These are phyloP conservation scores for Tauraco erythrolophus DNA, from an alignment of 2,113 vertebrate species.

Conservation along the genomic window DNA sequence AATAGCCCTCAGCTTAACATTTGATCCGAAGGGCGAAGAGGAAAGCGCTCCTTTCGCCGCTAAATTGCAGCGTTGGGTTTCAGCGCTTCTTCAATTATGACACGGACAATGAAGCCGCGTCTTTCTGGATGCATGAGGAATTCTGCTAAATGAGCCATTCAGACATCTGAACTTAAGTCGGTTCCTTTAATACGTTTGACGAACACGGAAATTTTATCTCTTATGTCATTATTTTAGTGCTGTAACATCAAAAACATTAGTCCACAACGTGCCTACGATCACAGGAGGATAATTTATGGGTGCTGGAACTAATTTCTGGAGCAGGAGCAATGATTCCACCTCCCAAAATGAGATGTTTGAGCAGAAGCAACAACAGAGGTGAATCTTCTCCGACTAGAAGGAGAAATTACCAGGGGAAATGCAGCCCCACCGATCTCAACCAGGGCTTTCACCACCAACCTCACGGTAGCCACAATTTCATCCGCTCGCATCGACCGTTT, in stretches of 20 bases:
- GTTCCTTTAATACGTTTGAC: neutral
- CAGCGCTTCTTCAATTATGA: neutral
- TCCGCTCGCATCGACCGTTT: fast-evolving
- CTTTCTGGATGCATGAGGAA: neutral
- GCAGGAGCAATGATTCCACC: neutral
- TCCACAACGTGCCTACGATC: neutral
- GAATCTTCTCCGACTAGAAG: neutral
- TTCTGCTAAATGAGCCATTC: neutral
- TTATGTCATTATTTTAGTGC: neutral
- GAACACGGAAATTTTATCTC: slow-evolving; percentile 1
- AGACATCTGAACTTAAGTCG: neutral
- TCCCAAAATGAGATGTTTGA: neutral
- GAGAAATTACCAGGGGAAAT: neutral
- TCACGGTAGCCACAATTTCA: neutral
- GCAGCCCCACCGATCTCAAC: neutral
- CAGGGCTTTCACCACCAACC: neutral
- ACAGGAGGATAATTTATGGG: neutral
- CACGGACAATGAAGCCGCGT: neutral
- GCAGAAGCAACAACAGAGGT: neutral
- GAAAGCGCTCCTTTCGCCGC: neutral
- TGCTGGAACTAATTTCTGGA: neutral
- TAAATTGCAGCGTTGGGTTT: neutral
- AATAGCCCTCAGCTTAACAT: neutral
- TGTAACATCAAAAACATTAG: neutral
- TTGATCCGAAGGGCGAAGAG: neutral